phyloP scores from a whole-genome alignment of 1,140 invertebrate genomes.

The Drosophila bipectinata region DNA sequence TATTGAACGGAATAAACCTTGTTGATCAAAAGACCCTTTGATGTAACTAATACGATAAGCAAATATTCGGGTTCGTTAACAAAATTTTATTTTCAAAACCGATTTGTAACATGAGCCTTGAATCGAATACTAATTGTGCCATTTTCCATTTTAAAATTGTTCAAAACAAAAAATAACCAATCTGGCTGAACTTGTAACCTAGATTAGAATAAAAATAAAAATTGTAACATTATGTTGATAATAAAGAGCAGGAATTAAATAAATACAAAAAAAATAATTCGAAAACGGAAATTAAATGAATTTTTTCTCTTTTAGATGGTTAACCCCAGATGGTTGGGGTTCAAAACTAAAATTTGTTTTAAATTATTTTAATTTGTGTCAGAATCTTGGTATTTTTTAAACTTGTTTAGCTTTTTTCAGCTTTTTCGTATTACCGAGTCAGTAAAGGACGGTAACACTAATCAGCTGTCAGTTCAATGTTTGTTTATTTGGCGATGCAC shows the following conservation, averaged over 20 bases:
- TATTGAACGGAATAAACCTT: slow-evolving; percentile 19
- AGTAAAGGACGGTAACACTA: slow-evolving; percentile 10
- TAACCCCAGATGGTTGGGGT: too few species aligned
- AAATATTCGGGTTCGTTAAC: slow-evolving; percentile 25
- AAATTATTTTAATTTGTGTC: neutral
- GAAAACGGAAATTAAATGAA: neutral
- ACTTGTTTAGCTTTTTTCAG: neutral
- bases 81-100: slow-evolving; percentile 29
- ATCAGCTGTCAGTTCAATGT: slow-evolving; percentile 14
- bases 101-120: slow-evolving; percentile 41
- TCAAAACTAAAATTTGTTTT: too few species aligned
- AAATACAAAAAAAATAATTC: slow-evolving; percentile 20
- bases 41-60: slow-evolving; percentile 32
- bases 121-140: slow-evolving; percentile 52
- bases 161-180: slow-evolving; percentile 45
- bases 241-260: slow-evolving; percentile 45
- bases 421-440: neutral
- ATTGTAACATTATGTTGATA: slow-evolving; percentile 45
- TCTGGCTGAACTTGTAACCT: slow-evolving; percentile 50
- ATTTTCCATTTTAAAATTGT: slow-evolving; percentile 49
- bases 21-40: slow-evolving; percentile 32
- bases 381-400: neutral
- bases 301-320: neutral
- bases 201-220: slow-evolving; percentile 48
- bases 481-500: slow-evolving; percentile 22